A percentile compares a stretch with the other conserved stretches of the same genome.
Evolutionary conservation across 2,888 invertebrate genomes (phyloP).

Genomic region (Papilio protenor): DNA sequence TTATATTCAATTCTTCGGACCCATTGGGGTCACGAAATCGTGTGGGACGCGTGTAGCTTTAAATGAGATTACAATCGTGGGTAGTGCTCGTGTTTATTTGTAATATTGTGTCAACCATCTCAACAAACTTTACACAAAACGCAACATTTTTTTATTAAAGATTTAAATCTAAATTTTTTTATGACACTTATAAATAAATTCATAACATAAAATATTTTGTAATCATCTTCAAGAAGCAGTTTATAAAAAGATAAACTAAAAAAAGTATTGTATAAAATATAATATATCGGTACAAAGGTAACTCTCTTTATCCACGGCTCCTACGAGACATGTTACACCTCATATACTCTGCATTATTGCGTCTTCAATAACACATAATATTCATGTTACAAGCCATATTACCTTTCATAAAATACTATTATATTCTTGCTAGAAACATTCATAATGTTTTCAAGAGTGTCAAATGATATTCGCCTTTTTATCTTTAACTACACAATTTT

Average conservation of each 20-base stretch:
- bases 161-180: background rate
- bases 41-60: background rate
- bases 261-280: background rate
- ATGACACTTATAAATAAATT: background rate
- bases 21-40: background rate
- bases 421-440: background rate
- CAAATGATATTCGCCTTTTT: background rate
- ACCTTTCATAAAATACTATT: slow-evolving; percentile 29
- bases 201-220: background rate
- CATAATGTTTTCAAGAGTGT: background rate
- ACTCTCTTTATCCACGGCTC: slow-evolving; percentile 16
- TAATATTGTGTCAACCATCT: background rate
- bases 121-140: background rate
- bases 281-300: slow-evolving; percentile 4
- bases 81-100: background rate
- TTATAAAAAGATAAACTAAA: background rate
- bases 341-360: slow-evolving; percentile 38
- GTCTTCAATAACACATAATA: slow-evolving; percentile 29
- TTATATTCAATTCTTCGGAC: background rate
- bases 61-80: background rate
- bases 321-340: slow-evolving; percentile 32
- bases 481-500: background rate
- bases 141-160: background rate
- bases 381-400: slow-evolving; percentile 26
- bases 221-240: background rate